Evolutionary conservation across 2,113 vertebrate genomes (phyloP).

Genomic region (Triplophysa siluroides): DNA sequence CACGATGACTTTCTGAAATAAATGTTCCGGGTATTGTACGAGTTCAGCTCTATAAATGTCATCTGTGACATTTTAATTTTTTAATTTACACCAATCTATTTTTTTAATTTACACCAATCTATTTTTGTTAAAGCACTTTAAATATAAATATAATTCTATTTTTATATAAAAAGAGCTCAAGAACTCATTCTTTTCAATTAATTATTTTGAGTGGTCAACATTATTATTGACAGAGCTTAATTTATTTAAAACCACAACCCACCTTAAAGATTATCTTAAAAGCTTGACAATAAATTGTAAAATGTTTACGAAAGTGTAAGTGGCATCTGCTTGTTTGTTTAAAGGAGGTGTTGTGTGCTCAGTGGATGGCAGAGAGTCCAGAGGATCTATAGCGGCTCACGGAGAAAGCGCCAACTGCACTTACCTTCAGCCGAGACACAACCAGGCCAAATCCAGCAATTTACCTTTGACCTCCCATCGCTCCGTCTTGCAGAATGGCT

Average conservation of each 20-base stretch:
- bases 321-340: conserved; percentile 19
- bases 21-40: not conserved
- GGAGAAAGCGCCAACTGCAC: conserved; percentile 69
- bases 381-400: conserved; percentile 58
- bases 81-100: too few species aligned
- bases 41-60: too few species aligned
- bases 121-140: too few species aligned
- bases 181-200: too few species aligned
- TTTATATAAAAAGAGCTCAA: too few species aligned
- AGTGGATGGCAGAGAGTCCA: conserved; percentile 47
- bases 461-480: conserved; percentile 41
- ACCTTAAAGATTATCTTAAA: too few species aligned
- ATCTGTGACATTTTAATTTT: too few species aligned
- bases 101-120: too few species aligned
- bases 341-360: conserved; percentile 46
- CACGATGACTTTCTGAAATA: not conserved
- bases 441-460: conserved; percentile 61
- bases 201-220: too few species aligned
- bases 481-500: conserved; percentile 48
- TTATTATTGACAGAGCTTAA: too few species aligned
- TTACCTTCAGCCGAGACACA: conserved; percentile 62
- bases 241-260: too few species aligned
- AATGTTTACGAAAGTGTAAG: not conserved
- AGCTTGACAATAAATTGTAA: not conserved
- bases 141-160: too few species aligned